Evolutionary conservation across 2,888 invertebrate genomes (phyloP).

Genomic region (Rhynchonema sp.): DNA sequence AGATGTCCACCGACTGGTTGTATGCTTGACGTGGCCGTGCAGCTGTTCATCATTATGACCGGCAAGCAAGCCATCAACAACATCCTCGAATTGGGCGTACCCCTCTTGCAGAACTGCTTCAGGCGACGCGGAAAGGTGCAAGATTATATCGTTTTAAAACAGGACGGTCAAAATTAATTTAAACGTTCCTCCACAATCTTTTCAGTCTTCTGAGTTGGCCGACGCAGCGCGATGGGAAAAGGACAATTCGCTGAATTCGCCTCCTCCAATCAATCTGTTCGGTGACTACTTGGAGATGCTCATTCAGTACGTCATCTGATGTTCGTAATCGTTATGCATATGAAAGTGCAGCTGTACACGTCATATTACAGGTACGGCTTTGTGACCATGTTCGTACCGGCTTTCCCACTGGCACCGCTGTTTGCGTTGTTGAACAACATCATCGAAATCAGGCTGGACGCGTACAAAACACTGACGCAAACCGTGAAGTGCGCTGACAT

Average conservation of each 20-base stretch:
- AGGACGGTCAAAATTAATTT: too few relatives aligned
- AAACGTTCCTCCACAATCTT: background rate
- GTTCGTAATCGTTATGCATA: too few relatives aligned
- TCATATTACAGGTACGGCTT: too few relatives aligned
- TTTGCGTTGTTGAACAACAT: constrained; percentile 84
- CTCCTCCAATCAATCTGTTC: constrained; percentile 57
- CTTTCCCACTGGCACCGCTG: constrained; percentile 71
- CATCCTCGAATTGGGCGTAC: constrained; percentile 61
- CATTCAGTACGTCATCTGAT: constrained; percentile 66
- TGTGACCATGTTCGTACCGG: constrained; percentile 84
- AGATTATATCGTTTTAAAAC: too few relatives aligned
- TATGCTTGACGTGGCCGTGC: constrained; percentile 69
- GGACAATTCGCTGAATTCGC: constrained; percentile 62
- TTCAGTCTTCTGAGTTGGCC: background rate
- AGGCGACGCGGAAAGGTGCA: background rate
- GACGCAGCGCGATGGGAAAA: constrained; percentile 50
- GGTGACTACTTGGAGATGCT: constrained; percentile 92
- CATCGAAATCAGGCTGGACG: constrained; percentile 78
- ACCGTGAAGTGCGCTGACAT: constrained; percentile 46
- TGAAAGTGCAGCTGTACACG: too few relatives aligned
- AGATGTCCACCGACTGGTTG: constrained; percentile 79
- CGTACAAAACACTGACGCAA: constrained; percentile 64
- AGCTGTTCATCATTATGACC: constrained; percentile 76
- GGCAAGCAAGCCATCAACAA: constrained; percentile 81
- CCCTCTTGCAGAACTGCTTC: constrained; percentile 33